Evolutionary conservation across 2,113 vertebrate species (phyloP), one percentile per base, ranked within the genome.

Genomic region (Scomber colias): DNA sequence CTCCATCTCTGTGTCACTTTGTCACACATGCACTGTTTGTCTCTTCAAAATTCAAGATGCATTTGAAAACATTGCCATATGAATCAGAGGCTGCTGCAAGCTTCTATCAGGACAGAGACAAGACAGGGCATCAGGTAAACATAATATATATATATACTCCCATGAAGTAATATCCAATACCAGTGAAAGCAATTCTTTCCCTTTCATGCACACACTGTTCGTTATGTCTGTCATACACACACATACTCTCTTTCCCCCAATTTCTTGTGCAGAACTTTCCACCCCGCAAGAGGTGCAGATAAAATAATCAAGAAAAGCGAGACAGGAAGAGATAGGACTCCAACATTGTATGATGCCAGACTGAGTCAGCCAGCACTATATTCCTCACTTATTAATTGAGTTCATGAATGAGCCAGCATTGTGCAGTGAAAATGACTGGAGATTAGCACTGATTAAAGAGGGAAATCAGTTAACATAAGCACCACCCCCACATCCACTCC

Each of bases 391-490:
- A 87, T 91, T 92, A 83, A 93, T 92, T 82, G 75, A 87, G 86
- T 90, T 57, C 75, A 89, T 90, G 90, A 92, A 86, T 79, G 82
- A 85, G 70, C 68, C 44, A 44, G 74, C 81, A 92, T 91, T 92
- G 88, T 93, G 87, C 85, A 79, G 86, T 68, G 75, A 91, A 92
- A 93, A 90, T 92, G 87, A 90, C 82, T 88, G 85, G 84, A 94
- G 88, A 94, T 94, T 92, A 93, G 87, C 86, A 78, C 91, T 97
- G 96, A 97, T 98, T 97, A 97, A 97, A 92, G 94, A 94, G 95
- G 89, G 94, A 93, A 95, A 88, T 95, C 95, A 95, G 96, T 97
- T 97, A 97, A 96, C 95, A 96, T 96, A 97, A 97, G 95, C 95
- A 94, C 89, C 76, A 59, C 87, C 87, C 84, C 82, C 88, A 82